Percentiles rank a stretch among this genome's conserved stretches.
These are phyloP conservation scores for Sicus ferrugineus DNA, from an alignment of 2,888 invertebrate genomes.

Conservation along the genomic window DNA sequence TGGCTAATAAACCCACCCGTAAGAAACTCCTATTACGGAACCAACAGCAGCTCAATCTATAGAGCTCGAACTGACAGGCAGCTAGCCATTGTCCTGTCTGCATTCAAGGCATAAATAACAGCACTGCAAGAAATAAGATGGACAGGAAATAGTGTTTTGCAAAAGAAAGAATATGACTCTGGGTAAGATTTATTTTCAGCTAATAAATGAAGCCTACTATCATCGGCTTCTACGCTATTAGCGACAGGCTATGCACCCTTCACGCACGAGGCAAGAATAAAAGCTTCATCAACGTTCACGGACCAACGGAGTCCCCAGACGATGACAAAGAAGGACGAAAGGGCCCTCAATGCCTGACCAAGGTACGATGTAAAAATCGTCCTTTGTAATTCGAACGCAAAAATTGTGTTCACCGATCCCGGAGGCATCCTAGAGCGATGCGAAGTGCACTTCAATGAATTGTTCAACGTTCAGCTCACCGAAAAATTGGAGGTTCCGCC, in stretches of 20 bases:
- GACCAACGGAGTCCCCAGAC: too few species aligned
- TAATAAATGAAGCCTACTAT: too few species aligned
- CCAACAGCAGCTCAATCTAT: not conserved
- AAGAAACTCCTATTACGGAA: conserved; percentile 3
- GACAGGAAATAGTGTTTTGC: not conserved
- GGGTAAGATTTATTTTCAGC: too few species aligned
- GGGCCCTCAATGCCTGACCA: too few species aligned
- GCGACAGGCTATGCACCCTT: too few species aligned
- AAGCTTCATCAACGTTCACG: too few species aligned
- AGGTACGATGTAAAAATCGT: too few species aligned
- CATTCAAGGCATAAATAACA: not conserved
- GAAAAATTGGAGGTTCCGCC: not conserved
- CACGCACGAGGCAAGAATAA: too few species aligned
- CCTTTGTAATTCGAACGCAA: too few species aligned
- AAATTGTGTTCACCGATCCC: not conserved
- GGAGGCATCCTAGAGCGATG: not conserved
- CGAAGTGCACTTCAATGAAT: not conserved
- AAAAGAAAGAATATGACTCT: not conserved
- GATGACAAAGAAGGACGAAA: too few species aligned
- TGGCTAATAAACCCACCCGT: conserved; percentile 8
- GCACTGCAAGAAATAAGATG: not conserved
- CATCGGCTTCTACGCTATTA: too few species aligned
- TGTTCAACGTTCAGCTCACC: not conserved
- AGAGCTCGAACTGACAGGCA: not conserved
- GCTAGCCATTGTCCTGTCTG: too few species aligned